phyloP scores from a whole-genome alignment of 2,888 invertebrate genomes.

The Calliphora vomitoria region DNA sequence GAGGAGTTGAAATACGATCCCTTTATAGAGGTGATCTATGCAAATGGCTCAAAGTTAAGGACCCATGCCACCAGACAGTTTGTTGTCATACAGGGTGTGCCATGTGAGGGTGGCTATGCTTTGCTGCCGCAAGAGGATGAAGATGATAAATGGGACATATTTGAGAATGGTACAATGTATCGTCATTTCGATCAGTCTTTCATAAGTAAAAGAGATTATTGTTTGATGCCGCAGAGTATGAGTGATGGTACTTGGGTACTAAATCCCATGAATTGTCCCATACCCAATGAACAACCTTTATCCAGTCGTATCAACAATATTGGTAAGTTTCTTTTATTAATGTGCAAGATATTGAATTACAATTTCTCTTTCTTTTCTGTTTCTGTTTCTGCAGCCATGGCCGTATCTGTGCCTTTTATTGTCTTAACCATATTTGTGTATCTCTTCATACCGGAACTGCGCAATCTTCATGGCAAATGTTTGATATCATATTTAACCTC shows the following conservation, averaged over 20 bases:
- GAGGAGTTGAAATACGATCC: slow-evolving; percentile 67
- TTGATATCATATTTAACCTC: slow-evolving; percentile 89
- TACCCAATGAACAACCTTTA: slow-evolving; percentile 52
- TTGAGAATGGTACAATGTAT: slow-evolving; percentile 74
- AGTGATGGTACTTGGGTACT: slow-evolving; percentile 65
- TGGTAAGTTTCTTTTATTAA: slow-evolving; percentile 32
- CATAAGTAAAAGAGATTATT: slow-evolving; percentile 73
- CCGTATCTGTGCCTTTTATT: slow-evolving; percentile 89
- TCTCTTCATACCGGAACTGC: slow-evolving; percentile 88
- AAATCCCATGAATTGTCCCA: slow-evolving; percentile 75
- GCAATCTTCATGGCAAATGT: slow-evolving; percentile 90
- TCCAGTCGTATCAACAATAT: slow-evolving; percentile 67
- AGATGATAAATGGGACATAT: slow-evolving; percentile 79
- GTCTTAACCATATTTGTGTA: slow-evolving; percentile 89
- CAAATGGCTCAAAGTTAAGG: slow-evolving; percentile 55
- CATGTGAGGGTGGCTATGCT: slow-evolving; percentile 78
- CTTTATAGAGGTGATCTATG: slow-evolving; percentile 60
- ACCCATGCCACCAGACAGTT: slow-evolving; percentile 57
- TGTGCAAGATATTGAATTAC: background rate
- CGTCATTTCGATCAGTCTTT: slow-evolving; percentile 64
- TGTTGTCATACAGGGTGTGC: slow-evolving; percentile 74
- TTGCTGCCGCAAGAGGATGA: slow-evolving; percentile 77
- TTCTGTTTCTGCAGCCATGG: slow-evolving; percentile 86
- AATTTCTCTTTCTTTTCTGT: slow-evolving; percentile 1
- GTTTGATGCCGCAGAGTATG: slow-evolving; percentile 67